A percentile compares a stretch with the other conserved stretches of the same genome.
These are phyloP conservation scores for Accipiter virgatus DNA, from an alignment of 2,113 vertebrate species.

Conservation along the genomic window DNA sequence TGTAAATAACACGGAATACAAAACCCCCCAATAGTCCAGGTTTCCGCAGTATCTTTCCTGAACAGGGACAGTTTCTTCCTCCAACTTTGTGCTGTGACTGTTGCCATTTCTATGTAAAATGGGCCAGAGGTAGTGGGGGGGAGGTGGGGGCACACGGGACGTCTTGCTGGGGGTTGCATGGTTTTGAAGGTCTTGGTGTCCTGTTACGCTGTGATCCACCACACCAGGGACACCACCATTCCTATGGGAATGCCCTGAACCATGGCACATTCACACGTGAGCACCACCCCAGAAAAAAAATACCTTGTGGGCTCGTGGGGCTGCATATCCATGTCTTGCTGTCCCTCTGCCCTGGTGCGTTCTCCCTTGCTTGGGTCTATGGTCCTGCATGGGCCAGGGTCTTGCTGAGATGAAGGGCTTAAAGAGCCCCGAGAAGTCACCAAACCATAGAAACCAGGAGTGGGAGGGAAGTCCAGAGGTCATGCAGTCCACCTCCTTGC, in stretches of 20 bases:
- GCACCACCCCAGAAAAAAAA: background rate
- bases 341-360: background rate
- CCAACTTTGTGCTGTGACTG: background rate
- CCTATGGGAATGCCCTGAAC: background rate
- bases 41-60: background rate
- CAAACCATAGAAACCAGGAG: background rate
- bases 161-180: background rate
- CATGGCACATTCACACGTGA: fast-evolving
- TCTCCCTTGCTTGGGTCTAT: background rate
- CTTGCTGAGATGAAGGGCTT: background rate
- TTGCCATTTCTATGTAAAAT: background rate
- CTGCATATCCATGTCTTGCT: background rate
- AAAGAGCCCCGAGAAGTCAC: background rate
- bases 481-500: background rate
- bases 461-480: background rate
- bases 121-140: too few species aligned
- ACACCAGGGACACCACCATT: background rate
- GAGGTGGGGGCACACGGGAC: background rate
- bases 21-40: background rate
- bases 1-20: background rate
- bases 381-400: fast-evolving
- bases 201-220: fast-evolving
- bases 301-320: fast-evolving
- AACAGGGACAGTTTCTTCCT: background rate
- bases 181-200: background rate